phyloP scores from a whole-genome alignment of 2,888 invertebrate species.

The Eretmocerus hayati region DNA sequence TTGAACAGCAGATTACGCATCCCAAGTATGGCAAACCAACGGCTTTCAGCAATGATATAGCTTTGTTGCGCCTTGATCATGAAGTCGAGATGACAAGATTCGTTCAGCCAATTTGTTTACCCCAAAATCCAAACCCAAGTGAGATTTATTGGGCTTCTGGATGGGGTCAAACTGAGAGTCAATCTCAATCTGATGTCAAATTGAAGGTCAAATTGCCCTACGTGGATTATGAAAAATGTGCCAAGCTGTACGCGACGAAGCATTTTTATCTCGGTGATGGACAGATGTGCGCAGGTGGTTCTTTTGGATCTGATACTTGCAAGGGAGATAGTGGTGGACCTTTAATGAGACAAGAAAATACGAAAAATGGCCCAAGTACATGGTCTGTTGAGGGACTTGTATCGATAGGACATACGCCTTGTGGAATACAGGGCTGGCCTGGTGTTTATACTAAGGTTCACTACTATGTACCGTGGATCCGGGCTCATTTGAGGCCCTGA shows the following conservation, averaged over 20 bases:
- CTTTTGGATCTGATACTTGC: slow-evolving; percentile 63
- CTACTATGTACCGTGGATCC: slow-evolving; percentile 56
- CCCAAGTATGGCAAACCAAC: slow-evolving; percentile 57
- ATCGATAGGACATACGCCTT: slow-evolving; percentile 54
- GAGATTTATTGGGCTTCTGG: slow-evolving; percentile 54
- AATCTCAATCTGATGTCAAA: slow-evolving; percentile 52
- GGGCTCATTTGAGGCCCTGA: no score
- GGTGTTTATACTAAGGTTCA: slow-evolving; percentile 59
- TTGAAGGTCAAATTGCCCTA: slow-evolving; percentile 51
- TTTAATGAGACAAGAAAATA: slow-evolving; percentile 50
- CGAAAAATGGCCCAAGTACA: slow-evolving; percentile 25
- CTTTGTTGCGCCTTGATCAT: slow-evolving; percentile 56
- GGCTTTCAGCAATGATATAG: slow-evolving; percentile 59
- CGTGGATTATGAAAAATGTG: slow-evolving; percentile 49
- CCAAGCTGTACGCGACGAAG: slow-evolving; percentile 49
- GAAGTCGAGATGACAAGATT: slow-evolving; percentile 53
- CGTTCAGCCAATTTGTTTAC: slow-evolving; percentile 57
- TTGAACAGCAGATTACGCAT: slow-evolving; percentile 61
- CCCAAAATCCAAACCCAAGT: slow-evolving; percentile 39
- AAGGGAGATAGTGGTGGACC: slow-evolving; percentile 73
- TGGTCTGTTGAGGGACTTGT: slow-evolving; percentile 56
- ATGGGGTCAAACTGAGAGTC: slow-evolving; percentile 58
- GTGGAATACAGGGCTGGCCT: slow-evolving; percentile 52
- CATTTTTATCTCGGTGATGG: slow-evolving; percentile 46
- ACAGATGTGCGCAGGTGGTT: slow-evolving; percentile 67